Conservation (phyloP, 2,113 vertebrate genomes). For the Phoxinus phoxinus region DNA sequence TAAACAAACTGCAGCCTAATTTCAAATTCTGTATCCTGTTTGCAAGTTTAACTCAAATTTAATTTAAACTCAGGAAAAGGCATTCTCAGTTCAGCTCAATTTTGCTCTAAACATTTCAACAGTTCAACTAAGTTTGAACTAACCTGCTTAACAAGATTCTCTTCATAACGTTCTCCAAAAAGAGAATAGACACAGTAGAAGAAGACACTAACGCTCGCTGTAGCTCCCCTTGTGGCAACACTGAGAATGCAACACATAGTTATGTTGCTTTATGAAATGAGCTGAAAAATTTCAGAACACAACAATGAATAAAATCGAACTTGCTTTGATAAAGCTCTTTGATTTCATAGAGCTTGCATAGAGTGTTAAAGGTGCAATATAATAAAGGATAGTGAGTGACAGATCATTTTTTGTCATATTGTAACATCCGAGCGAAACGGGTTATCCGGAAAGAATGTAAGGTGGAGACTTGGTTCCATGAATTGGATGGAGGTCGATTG, state of each 20-base stretch:
- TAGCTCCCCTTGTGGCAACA: not conserved
- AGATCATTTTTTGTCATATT: not conserved
- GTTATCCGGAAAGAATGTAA: not conserved
- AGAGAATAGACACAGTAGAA: not conserved
- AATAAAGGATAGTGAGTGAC: not conserved
- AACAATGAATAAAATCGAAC: too few relatives aligned
- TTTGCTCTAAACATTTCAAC: too few relatives aligned
- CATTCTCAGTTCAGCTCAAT: too few relatives aligned
- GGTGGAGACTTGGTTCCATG: not conserved
- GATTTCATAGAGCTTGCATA: too few relatives aligned
- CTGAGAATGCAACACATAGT: not conserved
- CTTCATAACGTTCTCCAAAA: not conserved
- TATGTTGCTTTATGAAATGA: not conserved
- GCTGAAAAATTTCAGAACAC: too few relatives aligned
- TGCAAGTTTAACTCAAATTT: not conserved
- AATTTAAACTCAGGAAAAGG: too few relatives aligned
- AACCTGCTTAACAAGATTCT: not conserved
- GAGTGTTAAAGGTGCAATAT: too few relatives aligned
- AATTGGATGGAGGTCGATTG: not conserved
- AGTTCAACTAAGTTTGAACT: not conserved
- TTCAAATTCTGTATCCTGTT: not conserved
- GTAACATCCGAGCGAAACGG: not conserved
- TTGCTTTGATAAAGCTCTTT: too few relatives aligned
- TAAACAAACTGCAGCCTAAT: not conserved
- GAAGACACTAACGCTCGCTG: not conserved